These are phyloP conservation scores for Pteropus alecto DNA, from an alignment of 2,113 vertebrate genomes.

Conservation along the genomic window DNA sequence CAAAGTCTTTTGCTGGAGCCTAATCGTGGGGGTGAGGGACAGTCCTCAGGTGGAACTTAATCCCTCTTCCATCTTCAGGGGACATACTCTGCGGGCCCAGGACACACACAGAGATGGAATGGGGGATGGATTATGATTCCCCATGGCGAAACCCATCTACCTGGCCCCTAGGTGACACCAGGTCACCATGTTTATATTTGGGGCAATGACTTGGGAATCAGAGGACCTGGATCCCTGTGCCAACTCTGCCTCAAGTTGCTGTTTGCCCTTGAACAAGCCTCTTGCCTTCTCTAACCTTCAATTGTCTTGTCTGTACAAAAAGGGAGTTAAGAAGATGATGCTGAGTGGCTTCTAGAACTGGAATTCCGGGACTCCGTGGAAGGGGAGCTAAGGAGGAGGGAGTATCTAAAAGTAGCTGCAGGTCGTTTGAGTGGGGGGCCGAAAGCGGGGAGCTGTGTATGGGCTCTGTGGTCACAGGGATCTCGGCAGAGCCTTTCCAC, in stretches of 20 bases:
- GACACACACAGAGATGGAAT: fast-evolving
- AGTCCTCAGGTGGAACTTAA: background rate
- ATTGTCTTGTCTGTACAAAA: background rate
- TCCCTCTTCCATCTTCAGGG: background rate
- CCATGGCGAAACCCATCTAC: fast-evolving
- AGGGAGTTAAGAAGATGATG: background rate
- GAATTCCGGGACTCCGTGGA: background rate
- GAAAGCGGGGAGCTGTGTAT: too few relatives aligned
- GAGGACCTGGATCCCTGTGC: background rate
- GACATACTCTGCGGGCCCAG: too few relatives aligned
- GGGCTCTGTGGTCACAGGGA: fast-evolving
- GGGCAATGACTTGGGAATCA: background rate
- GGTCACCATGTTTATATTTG: background rate
- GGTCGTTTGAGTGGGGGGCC: background rate
- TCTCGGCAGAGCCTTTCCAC: background rate
- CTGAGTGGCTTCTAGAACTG: background rate
- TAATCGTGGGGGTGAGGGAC: background rate
- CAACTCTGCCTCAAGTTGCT: background rate
- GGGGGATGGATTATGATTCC: too few relatives aligned
- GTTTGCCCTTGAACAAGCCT: background rate
- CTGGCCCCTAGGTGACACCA: background rate
- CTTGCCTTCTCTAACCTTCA: background rate
- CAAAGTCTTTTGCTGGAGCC: background rate
- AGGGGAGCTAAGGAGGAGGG: background rate
- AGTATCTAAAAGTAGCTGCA: fast-evolving